phyloP scores from a whole-genome alignment of 2,888 invertebrate genomes.

The Amphipoea lucens region DNA sequence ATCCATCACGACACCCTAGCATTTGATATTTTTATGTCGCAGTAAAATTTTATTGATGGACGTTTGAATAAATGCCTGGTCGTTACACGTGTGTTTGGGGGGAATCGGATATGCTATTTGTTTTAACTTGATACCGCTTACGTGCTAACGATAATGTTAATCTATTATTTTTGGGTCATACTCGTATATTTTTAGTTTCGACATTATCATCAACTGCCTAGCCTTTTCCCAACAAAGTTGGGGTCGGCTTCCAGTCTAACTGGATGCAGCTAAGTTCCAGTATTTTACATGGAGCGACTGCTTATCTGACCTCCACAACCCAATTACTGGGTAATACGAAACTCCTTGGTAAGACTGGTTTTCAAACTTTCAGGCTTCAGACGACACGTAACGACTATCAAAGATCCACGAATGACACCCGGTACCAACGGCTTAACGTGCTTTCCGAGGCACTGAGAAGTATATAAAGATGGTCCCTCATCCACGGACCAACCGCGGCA shows the following conservation, averaged over 20 bases:
- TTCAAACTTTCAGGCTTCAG: neutral
- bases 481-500: neutral
- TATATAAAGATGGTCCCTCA: neutral
- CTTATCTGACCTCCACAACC: neutral
- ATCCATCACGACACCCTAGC: slow-evolving; percentile 86
- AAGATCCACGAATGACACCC: neutral
- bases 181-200: slow-evolving; percentile 24
- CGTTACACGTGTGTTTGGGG: slow-evolving; percentile 50
- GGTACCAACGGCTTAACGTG: neutral
- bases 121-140: slow-evolving; percentile 56
- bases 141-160: slow-evolving; percentile 15
- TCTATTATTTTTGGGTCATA: slow-evolving; percentile 9
- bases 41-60: slow-evolving; percentile 69
- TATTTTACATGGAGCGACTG: neutral
- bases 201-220: neutral
- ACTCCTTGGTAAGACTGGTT: neutral
- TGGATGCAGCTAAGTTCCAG: neutral
- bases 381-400: neutral
- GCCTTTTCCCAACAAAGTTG: neutral
- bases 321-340: neutral
- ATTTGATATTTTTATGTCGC: slow-evolving; percentile 82
- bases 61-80: slow-evolving; percentile 61
- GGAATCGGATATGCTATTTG: slow-evolving; percentile 50
- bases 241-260: neutral
- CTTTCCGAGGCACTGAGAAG: neutral